Conservation (phyloP, 1,140 invertebrate genomes). For the Aphelenchoides fujianensis region DNA sequence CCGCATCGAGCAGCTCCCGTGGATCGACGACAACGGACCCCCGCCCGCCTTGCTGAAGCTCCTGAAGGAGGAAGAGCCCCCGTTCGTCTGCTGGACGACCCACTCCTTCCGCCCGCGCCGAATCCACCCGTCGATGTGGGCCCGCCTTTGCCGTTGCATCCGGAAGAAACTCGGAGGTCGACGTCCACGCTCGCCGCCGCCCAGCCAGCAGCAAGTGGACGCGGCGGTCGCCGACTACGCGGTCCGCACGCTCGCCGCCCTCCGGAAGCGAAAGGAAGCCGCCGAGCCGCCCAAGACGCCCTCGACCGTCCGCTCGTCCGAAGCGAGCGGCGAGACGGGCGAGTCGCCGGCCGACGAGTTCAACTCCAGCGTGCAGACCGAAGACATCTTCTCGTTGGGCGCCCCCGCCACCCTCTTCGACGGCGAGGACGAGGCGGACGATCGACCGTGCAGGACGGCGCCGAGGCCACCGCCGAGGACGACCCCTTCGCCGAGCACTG, state of each 20-base stretch:
- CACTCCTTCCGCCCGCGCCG: neutral
- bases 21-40: conserved; percentile 25
- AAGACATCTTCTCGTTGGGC: neutral
- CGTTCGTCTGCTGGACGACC: neutral
- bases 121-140: neutral
- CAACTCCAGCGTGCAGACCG: neutral
- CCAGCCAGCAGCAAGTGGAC: too few relatives aligned
- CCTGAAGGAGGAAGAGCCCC: neutral
- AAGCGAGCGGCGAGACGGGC: too few relatives aligned
- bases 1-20: conserved; percentile 24
- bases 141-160: neutral
- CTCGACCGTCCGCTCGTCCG: too few relatives aligned
- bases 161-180: neutral
- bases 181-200: too few relatives aligned
- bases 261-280: too few relatives aligned
- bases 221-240: too few relatives aligned
- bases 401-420: neutral
- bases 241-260: too few relatives aligned
- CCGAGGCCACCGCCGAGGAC: conserved; percentile 24
- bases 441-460: conserved; percentile 9
- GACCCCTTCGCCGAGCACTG: conserved; percentile 37
- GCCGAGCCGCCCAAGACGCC: too few relatives aligned
- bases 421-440: neutral
- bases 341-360: neutral
- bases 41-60: neutral